phyloP scores from a whole-genome alignment of 2,113 vertebrate species.

The Romanogobio albipinnatus region DNA sequence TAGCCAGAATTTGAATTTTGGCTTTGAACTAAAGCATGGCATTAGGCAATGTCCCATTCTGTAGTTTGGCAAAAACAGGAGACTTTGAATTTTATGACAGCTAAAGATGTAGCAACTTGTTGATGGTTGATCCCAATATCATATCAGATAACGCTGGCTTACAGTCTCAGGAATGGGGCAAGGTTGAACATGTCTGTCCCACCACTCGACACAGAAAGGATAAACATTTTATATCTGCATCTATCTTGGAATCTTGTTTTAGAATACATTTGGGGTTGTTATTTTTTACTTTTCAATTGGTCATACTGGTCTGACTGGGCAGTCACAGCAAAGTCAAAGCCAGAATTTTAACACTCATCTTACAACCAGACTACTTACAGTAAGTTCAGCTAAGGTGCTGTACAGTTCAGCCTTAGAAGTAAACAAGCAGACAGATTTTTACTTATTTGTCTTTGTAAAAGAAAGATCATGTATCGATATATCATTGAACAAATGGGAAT shows the following conservation, averaged over 20 bases:
- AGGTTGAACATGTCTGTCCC: constrained; percentile 26
- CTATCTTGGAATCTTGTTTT: not conserved
- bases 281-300: not conserved
- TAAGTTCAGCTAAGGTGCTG: too few species aligned
- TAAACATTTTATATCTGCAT: not conserved
- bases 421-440: too few species aligned
- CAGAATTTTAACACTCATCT: not conserved
- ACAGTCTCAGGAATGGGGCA: not conserved
- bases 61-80: not conserved
- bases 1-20: not conserved
- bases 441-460: too few species aligned
- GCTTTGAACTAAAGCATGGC: not conserved
- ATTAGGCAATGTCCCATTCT: not conserved
- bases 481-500: too few species aligned
- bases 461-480: too few species aligned
- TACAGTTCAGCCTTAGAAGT: too few species aligned
- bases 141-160: constrained; percentile 23
- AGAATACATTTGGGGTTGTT: constrained; percentile 3
- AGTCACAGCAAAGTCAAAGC: not conserved
- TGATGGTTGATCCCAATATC: not conserved
- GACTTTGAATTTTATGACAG: not conserved
- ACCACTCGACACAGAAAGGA: not conserved
- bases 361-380: not conserved
- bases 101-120: constrained; percentile 28
- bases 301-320: not conserved